Evolutionary conservation across 2,797 vertebrate species (phyloP), one percentile per base, ranked within the genome.

Genomic region (Sciurus carolinensis): DNA sequence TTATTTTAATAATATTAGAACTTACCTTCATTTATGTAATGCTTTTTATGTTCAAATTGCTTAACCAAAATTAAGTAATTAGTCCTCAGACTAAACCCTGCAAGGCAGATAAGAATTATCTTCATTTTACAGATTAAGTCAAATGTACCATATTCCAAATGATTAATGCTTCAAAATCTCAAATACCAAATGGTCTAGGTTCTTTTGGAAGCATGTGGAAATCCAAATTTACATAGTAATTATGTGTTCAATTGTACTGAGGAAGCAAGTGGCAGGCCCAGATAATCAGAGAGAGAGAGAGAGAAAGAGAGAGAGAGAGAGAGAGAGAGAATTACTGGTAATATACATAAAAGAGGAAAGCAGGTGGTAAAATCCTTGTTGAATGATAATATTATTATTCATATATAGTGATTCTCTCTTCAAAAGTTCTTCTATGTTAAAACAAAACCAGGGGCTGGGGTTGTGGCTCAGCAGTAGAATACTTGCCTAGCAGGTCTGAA

Each of bases 181-280:
- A 15, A 92, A 28, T 84, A 77, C 94, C 90, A 95, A 97, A 96
- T 95, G 85, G 82, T 90, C 88, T 94, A 2, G 39, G 64, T 93
- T 97, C 75, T 73, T 88, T 59, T 71, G 95, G 64, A 98, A 95
- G 79, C 95, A 96, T 83, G 95, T 96, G 79, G 86, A 95, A 97
- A 93, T 36, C 42, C 71, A 92, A 75, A 97, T 98, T 98, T 97
- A 95, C 97, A 97, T 97, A 97, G 88, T 96, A 97, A 97, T 98
- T 97, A 95, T 83, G 73, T 96, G 94, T 95, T 95, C 94, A 96
- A 54, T 96, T 97, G 96, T 98, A 90, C 94, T 92, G 79, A 88
- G 88, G 83, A 97, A 95, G 94, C 95, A 97, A 97, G 82, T 95
- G 96, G 85, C 69, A 96, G 95, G 66, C 90, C 67, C 15, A 97